Percentiles rank a stretch among this genome's conserved stretches.
Conservation (phyloP, 2,888 invertebrate species). For the Linnaemya vulpina region DNA sequence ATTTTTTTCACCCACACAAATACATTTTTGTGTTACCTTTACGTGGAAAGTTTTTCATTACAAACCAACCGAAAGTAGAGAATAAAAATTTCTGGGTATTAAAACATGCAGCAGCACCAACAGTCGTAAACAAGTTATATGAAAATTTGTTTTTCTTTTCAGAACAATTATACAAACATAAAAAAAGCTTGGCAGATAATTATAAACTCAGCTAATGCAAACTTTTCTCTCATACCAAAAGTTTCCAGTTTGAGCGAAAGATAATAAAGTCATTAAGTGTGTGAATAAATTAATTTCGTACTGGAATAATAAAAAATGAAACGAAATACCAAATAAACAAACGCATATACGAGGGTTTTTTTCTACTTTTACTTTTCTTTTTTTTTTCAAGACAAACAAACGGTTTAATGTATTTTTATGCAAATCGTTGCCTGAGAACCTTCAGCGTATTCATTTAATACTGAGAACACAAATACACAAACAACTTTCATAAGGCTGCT, state of each 20-base stretch:
- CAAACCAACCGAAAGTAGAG: constrained; percentile 1
- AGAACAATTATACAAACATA: constrained; percentile 39
- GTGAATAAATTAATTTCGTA: constrained; percentile 65
- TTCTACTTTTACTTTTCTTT: no score
- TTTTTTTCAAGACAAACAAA: constrained; percentile 23
- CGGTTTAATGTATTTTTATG: constrained; percentile 43
- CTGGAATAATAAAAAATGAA: constrained; percentile 30
- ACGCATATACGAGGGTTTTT: background rate
- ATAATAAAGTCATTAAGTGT: constrained; percentile 69
- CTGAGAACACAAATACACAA: background rate
- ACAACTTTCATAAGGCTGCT: background rate
- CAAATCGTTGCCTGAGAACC: constrained; percentile 36
- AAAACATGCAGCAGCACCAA: background rate
- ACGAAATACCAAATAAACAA: background rate
- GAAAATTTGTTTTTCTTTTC: constrained; percentile 39
- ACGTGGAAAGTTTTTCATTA: constrained; percentile 28
- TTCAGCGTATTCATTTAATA: constrained; percentile 12
- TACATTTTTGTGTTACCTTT: background rate
- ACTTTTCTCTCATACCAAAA: constrained; percentile 44
- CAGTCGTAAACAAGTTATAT: constrained; percentile 17
- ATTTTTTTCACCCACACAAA: background rate
- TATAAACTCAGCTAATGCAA: constrained; percentile 34
- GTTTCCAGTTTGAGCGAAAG: constrained; percentile 34
- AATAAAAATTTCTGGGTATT: constrained; percentile 5
- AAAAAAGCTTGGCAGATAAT: constrained; percentile 60